Base-by-base conservation (phyloP, 2,797 vertebrate species). In the Coreius guichenoti region DNA sequence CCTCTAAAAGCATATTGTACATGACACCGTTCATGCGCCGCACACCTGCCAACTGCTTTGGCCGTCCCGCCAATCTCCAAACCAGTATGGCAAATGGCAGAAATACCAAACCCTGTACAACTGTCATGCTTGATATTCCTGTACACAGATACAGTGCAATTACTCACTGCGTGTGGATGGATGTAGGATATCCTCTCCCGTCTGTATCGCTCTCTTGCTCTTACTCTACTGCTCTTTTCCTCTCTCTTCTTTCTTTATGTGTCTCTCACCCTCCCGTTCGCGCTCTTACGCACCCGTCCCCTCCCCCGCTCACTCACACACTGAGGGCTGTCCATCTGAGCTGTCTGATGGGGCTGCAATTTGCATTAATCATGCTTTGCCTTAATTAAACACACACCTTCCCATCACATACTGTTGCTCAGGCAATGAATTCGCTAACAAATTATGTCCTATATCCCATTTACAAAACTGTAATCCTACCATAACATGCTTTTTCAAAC, bases 401-500 rank as follows among this genome's bases (percentile, higher is more conserved):
- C 76, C 74, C 85, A 85, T 87, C 89, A 84, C 85, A 86, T 86
- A 88, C 88, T 91, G 95, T 95, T 94, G 92, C 94, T 91, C 90
- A 89, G 93, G 94, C 90, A 95, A 95, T 93, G 86, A 76, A 87
- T 91, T 93, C 89, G 91, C 86, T 85, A 83, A 89, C 84, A 89
- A 81, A 36, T 39, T 74, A 88, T 89, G 43, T 70, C n/a, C 45
- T 43, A 49, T 54, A 73, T 21, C 26, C 31, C 47, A 33, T 63
- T 76, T 13, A 72, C 56, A 45, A 77, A 76, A 68, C n/a, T 26
- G 26, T 51, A 84, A 61, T 58, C 23, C 79, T 69, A 58, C 26
- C 31, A 56, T 61, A 63, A 63, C 63, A 29, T 65, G 51, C 5
- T 69, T 80, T 72, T 39, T 70, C 1, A n/a, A 14, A 43, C 3